Percentiles rank a stretch among this genome's conserved stretches.
Conservation (phyloP, 92 coral and sea anemone genomes). For the Epizoanthus ramosus region DNA sequence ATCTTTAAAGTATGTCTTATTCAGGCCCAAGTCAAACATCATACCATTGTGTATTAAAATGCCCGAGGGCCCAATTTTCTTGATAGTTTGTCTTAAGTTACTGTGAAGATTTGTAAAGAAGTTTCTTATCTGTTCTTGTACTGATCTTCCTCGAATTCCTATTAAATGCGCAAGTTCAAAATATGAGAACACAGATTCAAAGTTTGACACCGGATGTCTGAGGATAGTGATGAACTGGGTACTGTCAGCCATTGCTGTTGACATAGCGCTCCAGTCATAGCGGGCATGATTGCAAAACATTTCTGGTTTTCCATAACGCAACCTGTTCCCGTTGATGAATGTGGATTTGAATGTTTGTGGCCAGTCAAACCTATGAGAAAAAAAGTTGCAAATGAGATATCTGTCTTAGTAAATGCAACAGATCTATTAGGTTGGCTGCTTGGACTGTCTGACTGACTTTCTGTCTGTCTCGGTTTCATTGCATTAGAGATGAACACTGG, state of each 20-base stretch:
- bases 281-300: constrained; percentile 52
- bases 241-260: constrained; percentile 31
- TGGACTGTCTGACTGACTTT: too few relatives aligned
- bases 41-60: constrained; percentile 44
- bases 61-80: neutral
- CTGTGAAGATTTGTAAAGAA: constrained; percentile 16
- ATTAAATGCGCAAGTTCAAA: constrained; percentile 16
- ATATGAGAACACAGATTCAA: constrained; percentile 43
- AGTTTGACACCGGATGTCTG: constrained; percentile 35
- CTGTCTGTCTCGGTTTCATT: too few relatives aligned
- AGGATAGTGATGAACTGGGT: constrained; percentile 42
- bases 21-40: constrained; percentile 53
- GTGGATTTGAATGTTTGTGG: constrained; percentile 7
- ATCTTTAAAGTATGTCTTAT: constrained; percentile 27
- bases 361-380: neutral
- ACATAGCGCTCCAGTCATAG: constrained; percentile 37
- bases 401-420: too few relatives aligned
- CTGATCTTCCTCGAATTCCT: constrained; percentile 22
- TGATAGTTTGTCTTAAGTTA: constrained; percentile 2
- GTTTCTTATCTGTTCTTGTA: constrained; percentile 12
- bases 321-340: constrained; percentile 1
- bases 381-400: too few relatives aligned
- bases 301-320: constrained; percentile 27
- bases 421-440: too few relatives aligned
- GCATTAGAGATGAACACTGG: too few relatives aligned